Conservation (phyloP, 2,888 invertebrate species). For the Limnephilus lunatus region DNA sequence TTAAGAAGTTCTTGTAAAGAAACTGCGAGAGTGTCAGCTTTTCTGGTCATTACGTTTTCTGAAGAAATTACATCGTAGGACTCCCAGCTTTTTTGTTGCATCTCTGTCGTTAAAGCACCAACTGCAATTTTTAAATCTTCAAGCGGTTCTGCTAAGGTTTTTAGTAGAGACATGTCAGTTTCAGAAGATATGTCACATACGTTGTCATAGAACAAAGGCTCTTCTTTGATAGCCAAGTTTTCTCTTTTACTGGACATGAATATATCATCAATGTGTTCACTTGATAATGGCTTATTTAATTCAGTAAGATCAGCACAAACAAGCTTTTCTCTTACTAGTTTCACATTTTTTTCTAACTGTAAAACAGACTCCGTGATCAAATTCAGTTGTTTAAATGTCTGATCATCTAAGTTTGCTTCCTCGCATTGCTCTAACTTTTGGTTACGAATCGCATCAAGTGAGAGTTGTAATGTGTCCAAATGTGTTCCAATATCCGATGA, state of each 20-base stretch:
- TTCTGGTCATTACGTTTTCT: constrained; percentile 30
- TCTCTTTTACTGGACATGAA: constrained; percentile 50
- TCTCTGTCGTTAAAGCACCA: constrained; percentile 65
- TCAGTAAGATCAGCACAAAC: neutral
- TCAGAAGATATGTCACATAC: constrained; percentile 58
- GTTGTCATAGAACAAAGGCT: constrained; percentile 52
- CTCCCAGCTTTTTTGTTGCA: constrained; percentile 65
- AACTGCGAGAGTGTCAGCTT: constrained; percentile 49
- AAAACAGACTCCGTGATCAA: constrained; percentile 56
- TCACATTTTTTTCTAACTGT: constrained; percentile 56
- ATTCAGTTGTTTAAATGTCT: constrained; percentile 51
- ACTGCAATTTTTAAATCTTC: constrained; percentile 64
- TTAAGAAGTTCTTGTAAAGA: constrained; percentile 67
- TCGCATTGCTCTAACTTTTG: constrained; percentile 66
- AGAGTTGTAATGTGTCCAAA: constrained; percentile 67
- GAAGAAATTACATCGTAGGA: constrained; percentile 22
- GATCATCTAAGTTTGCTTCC: constrained; percentile 47
- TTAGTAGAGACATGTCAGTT: constrained; percentile 62
- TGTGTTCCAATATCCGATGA: neutral
- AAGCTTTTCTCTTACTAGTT: constrained; percentile 48
- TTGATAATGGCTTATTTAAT: neutral
- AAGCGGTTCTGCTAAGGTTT: constrained; percentile 63
- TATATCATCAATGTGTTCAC: constrained; percentile 9
- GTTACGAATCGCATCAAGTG: constrained; percentile 67
- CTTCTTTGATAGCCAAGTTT: constrained; percentile 53